These are phyloP conservation scores for Hylia prasina DNA, from an alignment of 2,113 vertebrate genomes.

Conservation along the genomic window DNA sequence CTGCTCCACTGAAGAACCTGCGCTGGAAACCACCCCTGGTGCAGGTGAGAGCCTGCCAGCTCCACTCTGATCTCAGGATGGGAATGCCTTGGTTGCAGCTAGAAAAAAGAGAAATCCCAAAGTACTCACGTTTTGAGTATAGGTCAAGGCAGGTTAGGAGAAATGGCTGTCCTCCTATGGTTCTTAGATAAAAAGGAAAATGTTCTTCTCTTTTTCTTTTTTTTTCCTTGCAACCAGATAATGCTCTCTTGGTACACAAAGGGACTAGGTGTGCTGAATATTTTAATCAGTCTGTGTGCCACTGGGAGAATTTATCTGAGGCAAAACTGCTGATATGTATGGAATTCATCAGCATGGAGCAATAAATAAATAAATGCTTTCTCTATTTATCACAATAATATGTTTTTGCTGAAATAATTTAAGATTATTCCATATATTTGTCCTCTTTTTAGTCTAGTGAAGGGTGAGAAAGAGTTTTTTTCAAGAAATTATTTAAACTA, in stretches of 20 bases:
- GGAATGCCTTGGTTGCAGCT: background rate
- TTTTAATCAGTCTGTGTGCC: background rate
- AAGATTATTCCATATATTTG: background rate
- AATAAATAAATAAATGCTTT: background rate
- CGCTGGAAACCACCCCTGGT: conserved; percentile 90
- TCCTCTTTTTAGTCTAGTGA: background rate
- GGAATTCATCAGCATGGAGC: background rate
- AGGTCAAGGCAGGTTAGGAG: background rate
- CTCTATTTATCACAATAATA: background rate
- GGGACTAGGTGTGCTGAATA: background rate
- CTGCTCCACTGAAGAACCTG: conserved; percentile 89
- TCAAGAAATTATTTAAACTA: background rate
- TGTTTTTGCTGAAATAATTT: background rate
- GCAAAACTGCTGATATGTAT: background rate
- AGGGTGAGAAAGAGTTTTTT: background rate
- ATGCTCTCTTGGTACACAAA: background rate
- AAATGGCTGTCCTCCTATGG: background rate
- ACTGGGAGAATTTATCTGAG: background rate
- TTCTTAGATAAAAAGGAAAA: background rate
- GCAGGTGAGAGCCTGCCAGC: conserved; percentile 77
- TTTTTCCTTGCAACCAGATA: background rate
- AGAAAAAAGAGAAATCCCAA: background rate
- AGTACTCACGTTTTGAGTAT: background rate
- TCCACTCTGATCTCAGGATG: background rate
- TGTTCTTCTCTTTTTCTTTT: background rate